Evolutionary conservation across 2,888 invertebrate genomes (phyloP).

Genomic region (Trichogramma dendrolimi): DNA sequence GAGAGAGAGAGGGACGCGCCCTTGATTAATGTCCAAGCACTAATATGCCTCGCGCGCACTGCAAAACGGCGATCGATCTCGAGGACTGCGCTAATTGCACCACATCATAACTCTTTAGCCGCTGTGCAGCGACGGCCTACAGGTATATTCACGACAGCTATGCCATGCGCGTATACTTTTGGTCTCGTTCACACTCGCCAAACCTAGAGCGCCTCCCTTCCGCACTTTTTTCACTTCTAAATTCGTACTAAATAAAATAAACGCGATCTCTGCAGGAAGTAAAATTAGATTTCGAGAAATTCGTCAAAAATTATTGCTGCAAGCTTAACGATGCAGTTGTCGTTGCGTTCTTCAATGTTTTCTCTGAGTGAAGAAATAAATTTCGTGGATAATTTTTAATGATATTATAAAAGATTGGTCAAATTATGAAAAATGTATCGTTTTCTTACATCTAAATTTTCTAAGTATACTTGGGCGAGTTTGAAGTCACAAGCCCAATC

Average conservation of each 20-base stretch:
- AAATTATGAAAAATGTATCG: too few relatives aligned
- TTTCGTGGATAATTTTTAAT: too few relatives aligned
- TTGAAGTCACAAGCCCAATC: too few relatives aligned
- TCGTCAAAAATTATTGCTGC: constrained; percentile 17
- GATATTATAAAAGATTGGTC: too few relatives aligned
- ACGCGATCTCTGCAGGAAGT: constrained; percentile 12
- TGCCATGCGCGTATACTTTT: constrained; percentile 4
- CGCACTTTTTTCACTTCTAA: constrained; percentile 25
- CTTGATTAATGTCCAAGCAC: constrained; percentile 48
- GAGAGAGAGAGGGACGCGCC: constrained; percentile 26
- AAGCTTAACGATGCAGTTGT: not conserved
- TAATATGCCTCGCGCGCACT: too few relatives aligned
- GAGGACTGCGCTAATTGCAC: constrained; percentile 53
- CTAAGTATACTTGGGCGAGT: too few relatives aligned
- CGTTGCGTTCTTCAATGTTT: not conserved
- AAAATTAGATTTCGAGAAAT: constrained; percentile 24
- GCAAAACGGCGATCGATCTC: constrained; percentile 49
- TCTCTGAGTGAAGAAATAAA: too few relatives aligned
- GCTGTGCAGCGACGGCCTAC: constrained; percentile 20
- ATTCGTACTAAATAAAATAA: constrained; percentile 20
- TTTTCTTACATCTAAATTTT: too few relatives aligned
- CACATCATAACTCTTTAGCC: constrained; percentile 50
- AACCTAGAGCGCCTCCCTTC: too few relatives aligned
- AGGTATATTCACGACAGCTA: constrained; percentile 24
- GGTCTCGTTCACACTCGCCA: not conserved